Evolutionary conservation across 2,888 invertebrate genomes (phyloP).

Genomic region (Diaphora mendica): DNA sequence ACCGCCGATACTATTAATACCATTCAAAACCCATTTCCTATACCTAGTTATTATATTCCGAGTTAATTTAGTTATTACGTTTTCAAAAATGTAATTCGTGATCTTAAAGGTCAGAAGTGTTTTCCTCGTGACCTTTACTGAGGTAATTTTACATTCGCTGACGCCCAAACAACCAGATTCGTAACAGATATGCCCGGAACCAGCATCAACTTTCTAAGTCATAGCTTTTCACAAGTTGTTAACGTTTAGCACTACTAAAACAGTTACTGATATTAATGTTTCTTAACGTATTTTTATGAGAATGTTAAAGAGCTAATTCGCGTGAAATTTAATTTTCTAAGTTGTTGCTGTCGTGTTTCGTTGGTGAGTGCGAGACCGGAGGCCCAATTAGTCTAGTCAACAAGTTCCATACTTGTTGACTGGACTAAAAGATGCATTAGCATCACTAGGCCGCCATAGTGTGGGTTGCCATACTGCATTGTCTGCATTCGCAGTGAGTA

Average conservation of each 20-base stretch:
- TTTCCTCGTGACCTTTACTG: conserved; percentile 2
- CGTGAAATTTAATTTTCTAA: conserved; percentile 80
- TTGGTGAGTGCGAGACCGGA: no score
- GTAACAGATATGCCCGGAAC: neutral
- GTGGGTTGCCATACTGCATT: no score
- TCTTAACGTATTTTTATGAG: conserved; percentile 57
- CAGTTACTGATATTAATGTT: conserved; percentile 18
- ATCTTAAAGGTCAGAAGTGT: conserved; percentile 1
- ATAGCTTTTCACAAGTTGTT: conserved; percentile 15
- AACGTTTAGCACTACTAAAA: conserved; percentile 35
- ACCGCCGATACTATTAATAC: conserved; percentile 30
- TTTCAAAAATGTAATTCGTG: neutral
- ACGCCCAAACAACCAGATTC: neutral
- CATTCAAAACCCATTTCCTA: conserved; percentile 26
- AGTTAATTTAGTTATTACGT: conserved; percentile 8
- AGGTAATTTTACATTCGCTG: neutral
- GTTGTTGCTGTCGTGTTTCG: no score
- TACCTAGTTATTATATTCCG: neutral
- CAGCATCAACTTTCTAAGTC: conserved; percentile 30
- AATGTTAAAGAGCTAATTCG: conserved; percentile 65
- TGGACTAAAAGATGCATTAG: no score
- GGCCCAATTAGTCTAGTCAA: no score
- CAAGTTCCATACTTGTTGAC: no score
- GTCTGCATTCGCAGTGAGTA: no score
- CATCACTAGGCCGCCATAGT: no score